phyloP scores from a whole-genome alignment of 1,140 invertebrate species.

The Panagrolaimus sp. region DNA sequence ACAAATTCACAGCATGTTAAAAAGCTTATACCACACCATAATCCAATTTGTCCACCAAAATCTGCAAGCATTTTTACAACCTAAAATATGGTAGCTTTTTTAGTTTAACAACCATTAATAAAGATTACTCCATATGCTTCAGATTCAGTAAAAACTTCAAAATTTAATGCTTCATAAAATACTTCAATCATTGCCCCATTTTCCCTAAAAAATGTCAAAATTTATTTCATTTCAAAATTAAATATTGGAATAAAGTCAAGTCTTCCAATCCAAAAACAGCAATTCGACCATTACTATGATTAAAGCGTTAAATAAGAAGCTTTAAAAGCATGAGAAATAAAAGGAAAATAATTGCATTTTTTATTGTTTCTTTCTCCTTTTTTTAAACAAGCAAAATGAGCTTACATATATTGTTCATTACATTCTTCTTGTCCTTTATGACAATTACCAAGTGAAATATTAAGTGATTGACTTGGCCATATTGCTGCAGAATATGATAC shows the following conservation, averaged over 20 bases:
- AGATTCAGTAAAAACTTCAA: conserved; percentile 44
- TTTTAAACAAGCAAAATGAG: background rate
- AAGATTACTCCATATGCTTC: conserved; percentile 51
- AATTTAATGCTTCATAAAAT: conserved; percentile 49
- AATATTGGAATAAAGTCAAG: background rate
- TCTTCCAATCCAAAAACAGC: background rate
- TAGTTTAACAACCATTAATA: background rate
- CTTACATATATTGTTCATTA: conserved; percentile 44
- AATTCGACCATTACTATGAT: too few species aligned
- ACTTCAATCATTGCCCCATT: conserved; percentile 52
- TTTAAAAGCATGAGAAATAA: background rate
- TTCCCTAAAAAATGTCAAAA: conserved; percentile 30
- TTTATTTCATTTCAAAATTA: background rate
- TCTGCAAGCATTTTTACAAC: conserved; percentile 52
- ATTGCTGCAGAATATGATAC: conserved; percentile 49
- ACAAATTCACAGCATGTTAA: conserved; percentile 48
- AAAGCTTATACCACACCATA: conserved; percentile 38
- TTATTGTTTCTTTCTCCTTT: too few species aligned
- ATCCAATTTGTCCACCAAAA: conserved; percentile 40
- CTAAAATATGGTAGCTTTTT: conserved; percentile 22
- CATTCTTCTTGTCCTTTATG: conserved; percentile 33
- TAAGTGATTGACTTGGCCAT: conserved; percentile 50
- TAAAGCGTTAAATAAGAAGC: too few species aligned
- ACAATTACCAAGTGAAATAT: conserved; percentile 42
- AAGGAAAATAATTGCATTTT: background rate